phyloP scores from a whole-genome alignment of 2,113 vertebrate genomes.

The Perca fluviatilis region DNA sequence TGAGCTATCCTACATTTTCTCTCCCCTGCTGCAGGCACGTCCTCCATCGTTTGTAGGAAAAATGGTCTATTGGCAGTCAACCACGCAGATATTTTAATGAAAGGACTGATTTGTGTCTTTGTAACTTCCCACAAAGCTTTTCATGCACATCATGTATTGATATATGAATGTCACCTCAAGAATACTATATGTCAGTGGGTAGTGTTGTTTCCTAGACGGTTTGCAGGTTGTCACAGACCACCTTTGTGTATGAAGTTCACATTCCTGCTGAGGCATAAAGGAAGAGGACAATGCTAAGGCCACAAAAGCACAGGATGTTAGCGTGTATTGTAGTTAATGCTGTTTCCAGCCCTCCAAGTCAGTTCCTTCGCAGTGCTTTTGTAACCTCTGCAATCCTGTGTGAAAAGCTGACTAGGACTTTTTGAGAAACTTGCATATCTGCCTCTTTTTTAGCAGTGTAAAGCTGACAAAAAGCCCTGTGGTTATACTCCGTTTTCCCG shows the following conservation, averaged over 20 bases:
- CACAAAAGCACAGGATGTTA: constrained; percentile 73
- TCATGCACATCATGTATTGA: constrained; percentile 2
- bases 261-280: constrained; percentile 60
- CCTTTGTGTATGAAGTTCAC: constrained; percentile 53
- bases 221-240: constrained; percentile 29
- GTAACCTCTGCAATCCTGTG: constrained; percentile 66
- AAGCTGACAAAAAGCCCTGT: constrained; percentile 64
- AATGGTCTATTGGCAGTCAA: not conserved
- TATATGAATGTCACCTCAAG: constrained; percentile 9
- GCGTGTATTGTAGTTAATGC: constrained; percentile 45
- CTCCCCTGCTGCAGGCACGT: not conserved
- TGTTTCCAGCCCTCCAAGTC: constrained; percentile 58
- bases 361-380: constrained; percentile 69
- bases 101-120: not conserved
- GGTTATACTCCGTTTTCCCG: constrained; percentile 71
- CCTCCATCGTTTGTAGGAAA: not conserved
- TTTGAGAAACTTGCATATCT: constrained; percentile 72
- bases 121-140: not conserved
- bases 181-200: constrained; percentile 10
- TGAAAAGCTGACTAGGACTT: constrained; percentile 72
- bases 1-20: not conserved
- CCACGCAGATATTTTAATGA: not conserved
- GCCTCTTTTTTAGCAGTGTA: constrained; percentile 51
- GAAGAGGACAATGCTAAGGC: constrained; percentile 52
- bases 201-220: constrained; percentile 5